Base-by-base conservation (phyloP, 2,888 invertebrate genomes). In the Drosophila suboccidentalis region DNA sequence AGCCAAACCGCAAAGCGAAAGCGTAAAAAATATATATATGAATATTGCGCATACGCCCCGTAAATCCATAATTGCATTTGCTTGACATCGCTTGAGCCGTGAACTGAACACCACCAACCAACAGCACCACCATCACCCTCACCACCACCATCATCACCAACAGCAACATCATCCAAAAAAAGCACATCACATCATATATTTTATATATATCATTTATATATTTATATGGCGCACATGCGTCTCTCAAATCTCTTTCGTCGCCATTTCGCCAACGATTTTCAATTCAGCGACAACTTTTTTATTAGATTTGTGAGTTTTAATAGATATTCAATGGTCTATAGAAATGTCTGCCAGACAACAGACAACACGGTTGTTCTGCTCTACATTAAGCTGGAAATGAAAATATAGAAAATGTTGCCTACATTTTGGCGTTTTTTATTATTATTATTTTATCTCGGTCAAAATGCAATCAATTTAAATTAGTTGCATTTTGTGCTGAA, bases 21-120 rank as follows among this genome's bases (percentile, higher is more conserved):
- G 34, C 32, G 51, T 22, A 46, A 73, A 54, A 51, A 29, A 60
- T 13, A 38, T 53, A 63, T 53, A 47, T 75, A 81, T 70, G 73
- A 76, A 88, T 86, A 86, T 77, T 69, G 75, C 86, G 70, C 68
- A 84, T 82, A 75, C 87, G 79, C 78, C 72, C 53, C 78, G 72
- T 85, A 73, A 78, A 73, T 75, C 82, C 82, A 71, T 85, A 85
- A 85, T 87, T 84, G 83, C 83, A 80, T 82, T 82, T 85, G 71
- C 67, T 87, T 75, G 77, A 68, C 72, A 82, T 62, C 75, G 67
- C 51, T 46, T 36, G 29, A 55, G 67, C 53, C 62, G 47, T 47
- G 41, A 5, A 41, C 26, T 8, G 15, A 51, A 29, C 59, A 29
- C 59, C 55, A 34, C 54, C 29, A 47, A 10, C 32, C 29, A 51